Evolutionary conservation across 2,888 invertebrate genomes (phyloP).

Genomic region (Pheosia tremula): DNA sequence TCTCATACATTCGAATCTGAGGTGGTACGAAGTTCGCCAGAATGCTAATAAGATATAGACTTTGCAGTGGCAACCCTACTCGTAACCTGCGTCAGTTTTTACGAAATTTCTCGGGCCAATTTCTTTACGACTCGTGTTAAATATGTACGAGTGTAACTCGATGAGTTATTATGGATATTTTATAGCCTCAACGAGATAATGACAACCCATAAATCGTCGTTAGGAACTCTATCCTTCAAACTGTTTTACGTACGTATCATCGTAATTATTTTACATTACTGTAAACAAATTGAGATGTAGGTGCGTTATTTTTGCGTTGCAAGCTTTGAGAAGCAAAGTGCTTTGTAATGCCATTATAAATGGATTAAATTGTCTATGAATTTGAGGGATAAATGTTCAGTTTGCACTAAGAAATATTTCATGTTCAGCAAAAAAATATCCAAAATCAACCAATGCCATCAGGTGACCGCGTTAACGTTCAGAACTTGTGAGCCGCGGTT

Average conservation of each 20-base stretch:
- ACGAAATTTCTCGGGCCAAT: background rate
- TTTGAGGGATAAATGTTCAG: no score
- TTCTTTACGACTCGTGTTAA: background rate
- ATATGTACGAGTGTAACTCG: background rate
- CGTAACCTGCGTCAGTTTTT: constrained; percentile 24
- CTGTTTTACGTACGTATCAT: background rate
- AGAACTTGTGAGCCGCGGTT: constrained; percentile 7
- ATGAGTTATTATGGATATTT: constrained; percentile 4
- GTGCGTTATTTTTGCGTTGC: no score
- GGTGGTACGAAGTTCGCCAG: no score
- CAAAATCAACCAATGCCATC: no score
- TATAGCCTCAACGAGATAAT: background rate
- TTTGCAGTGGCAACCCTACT: background rate
- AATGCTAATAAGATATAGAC: no score
- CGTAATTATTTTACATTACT: background rate
- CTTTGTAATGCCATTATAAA: no score
- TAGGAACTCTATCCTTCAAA: constrained; percentile 4
- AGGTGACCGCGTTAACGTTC: background rate
- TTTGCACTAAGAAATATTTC: no score
- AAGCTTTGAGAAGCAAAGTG: no score
- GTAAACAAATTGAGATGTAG: no score
- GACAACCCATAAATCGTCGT: constrained; percentile 1
- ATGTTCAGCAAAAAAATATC: no score
- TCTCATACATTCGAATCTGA: no score
- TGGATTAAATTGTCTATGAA: no score